These are phyloP conservation scores for Tetramorium bicarinatum DNA, from an alignment of 2,888 invertebrate species.

Conservation along the genomic window DNA sequence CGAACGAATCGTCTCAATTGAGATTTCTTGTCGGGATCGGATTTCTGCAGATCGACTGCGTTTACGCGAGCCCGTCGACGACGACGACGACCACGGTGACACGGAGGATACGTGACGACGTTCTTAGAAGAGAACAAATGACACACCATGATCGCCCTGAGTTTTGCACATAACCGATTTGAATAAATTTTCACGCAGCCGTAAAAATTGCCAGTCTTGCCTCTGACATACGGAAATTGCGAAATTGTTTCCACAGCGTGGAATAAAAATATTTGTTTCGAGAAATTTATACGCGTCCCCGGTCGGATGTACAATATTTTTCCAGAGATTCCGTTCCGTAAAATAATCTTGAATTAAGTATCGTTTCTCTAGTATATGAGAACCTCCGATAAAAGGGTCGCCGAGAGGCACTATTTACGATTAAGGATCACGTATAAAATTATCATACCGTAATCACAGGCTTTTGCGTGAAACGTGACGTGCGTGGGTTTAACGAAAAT, in stretches of 20 bases:
- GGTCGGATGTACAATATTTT: constrained; percentile 10
- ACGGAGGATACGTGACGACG: constrained; percentile 12
- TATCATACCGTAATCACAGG: not conserved
- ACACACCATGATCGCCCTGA: constrained; percentile 39
- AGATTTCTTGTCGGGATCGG: constrained; percentile 43
- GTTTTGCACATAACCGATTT: constrained; percentile 40
- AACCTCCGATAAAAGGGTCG: not conserved
- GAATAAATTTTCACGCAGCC: constrained; percentile 40
- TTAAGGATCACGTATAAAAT: constrained; percentile 14
- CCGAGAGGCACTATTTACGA: not conserved
- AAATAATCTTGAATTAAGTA: constrained; percentile 7
- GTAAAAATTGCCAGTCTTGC: constrained; percentile 47
- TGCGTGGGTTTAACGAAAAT: constrained; percentile 25
- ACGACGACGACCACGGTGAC: constrained; percentile 20
- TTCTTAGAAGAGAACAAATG: constrained; percentile 31
- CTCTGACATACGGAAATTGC: constrained; percentile 47
- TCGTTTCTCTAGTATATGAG: not conserved
- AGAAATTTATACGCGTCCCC: constrained; percentile 23
- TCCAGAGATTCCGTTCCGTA: not conserved
- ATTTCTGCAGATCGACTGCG: constrained; percentile 24
- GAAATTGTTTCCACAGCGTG: constrained; percentile 38
- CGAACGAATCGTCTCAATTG: constrained; percentile 46
- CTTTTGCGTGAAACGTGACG: not conserved
- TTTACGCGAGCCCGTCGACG: constrained; percentile 23
- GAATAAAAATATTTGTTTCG: constrained; percentile 41